Percentiles rank a stretch among this genome's conserved stretches.
phyloP scores from a whole-genome alignment of 1,140 invertebrate species.

The Artemia franciscana region DNA sequence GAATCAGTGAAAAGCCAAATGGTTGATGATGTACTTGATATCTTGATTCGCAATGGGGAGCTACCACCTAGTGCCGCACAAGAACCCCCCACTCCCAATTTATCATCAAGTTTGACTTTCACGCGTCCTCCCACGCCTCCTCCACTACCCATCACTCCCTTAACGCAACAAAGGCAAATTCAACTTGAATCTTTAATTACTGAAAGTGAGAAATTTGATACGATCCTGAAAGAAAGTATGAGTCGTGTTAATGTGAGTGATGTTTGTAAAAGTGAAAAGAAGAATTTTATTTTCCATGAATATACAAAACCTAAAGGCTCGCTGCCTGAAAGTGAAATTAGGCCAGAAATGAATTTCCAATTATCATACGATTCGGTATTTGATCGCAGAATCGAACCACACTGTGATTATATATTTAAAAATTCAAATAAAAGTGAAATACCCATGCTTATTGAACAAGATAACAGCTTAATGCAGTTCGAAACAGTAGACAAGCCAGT shows the following conservation, averaged over 20 bases:
- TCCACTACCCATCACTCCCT: conserved; percentile 1
- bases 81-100: conserved; percentile 43
- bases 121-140: not conserved
- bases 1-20: conserved; percentile 47
- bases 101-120: conserved; percentile 15
- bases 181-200: not conserved
- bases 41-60: conserved; percentile 78
- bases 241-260: not conserved
- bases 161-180: not conserved
- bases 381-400: no score
- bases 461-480: not conserved
- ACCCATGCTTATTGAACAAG: no score
- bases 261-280: no score
- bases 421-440: no score
- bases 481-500: not conserved
- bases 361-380: no score
- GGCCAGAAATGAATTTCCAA: no score
- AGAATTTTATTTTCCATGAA: no score
- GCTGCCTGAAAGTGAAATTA: no score
- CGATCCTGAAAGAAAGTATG: not conserved
- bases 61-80: conserved; percentile 61
- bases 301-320: no score
- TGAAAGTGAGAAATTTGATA: not conserved
- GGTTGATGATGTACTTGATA: conserved; percentile 84
- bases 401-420: no score